Conservation (phyloP, 2,797 vertebrate genomes). For the Adrianichthys oophorus region DNA sequence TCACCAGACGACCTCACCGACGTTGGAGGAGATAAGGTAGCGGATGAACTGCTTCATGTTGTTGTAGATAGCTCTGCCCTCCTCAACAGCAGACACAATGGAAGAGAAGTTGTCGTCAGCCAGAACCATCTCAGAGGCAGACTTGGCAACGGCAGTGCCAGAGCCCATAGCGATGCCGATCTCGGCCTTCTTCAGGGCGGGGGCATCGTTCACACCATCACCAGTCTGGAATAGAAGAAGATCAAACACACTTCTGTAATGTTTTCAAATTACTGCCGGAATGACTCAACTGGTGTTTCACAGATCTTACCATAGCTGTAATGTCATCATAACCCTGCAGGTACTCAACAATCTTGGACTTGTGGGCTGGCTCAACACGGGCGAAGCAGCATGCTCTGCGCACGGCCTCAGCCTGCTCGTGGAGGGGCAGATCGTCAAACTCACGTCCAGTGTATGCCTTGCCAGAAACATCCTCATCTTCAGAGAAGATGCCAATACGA, state of each 20-base stretch:
- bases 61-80: slow-evolving; percentile 96
- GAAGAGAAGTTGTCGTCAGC: slow-evolving; percentile 97
- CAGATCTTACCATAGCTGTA: slow-evolving; percentile 88
- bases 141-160: slow-evolving; percentile 95
- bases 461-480: slow-evolving; percentile 83
- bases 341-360: slow-evolving; percentile 95
- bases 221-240: slow-evolving; percentile 79
- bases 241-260: not conserved
- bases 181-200: slow-evolving; percentile 95
- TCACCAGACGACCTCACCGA: slow-evolving; percentile 96
- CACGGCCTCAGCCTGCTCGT: slow-evolving; percentile 84
- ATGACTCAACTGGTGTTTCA: not conserved
- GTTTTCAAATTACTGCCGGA: not conserved
- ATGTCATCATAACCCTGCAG: slow-evolving; percentile 90
- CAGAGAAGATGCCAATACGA: slow-evolving; percentile 90
- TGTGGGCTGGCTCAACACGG: slow-evolving; percentile 92
- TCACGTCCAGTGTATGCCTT: slow-evolving; percentile 91
- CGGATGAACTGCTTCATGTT: slow-evolving; percentile 99
- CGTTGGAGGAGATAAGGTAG: slow-evolving; percentile 96
- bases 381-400: slow-evolving; percentile 88
- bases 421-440: slow-evolving; percentile 87
- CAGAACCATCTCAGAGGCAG: slow-evolving; percentile 95
- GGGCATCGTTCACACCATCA: slow-evolving; percentile 95
- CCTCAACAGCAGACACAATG: slow-evolving; percentile 93
- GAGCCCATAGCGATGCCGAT: slow-evolving; percentile 98